A percentile compares a stretch with the other conserved stretches of the same genome.
Conservation (phyloP, 2,797 vertebrate species). For the Rhyacichthys aspro region DNA sequence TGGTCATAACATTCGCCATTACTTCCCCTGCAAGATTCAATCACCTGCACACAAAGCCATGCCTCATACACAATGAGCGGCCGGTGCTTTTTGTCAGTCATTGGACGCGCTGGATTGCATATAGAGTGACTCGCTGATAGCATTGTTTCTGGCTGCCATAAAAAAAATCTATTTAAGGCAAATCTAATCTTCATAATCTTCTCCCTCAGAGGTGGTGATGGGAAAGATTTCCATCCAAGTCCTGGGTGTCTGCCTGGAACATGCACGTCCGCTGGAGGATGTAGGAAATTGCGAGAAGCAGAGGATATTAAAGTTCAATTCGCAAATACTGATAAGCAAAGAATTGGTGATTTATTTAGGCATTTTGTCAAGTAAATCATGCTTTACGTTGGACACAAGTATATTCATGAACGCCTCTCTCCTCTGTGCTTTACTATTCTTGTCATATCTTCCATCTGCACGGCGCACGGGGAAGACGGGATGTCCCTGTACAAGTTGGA, state of each 20-base stretch:
- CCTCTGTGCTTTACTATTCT: constrained; percentile 50
- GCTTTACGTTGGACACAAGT: constrained; percentile 63
- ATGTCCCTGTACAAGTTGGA: constrained; percentile 47
- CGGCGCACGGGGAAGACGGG: constrained; percentile 50
- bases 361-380: constrained; percentile 69
- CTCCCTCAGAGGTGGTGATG: constrained; percentile 70
- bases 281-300: constrained; percentile 74
- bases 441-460: constrained; percentile 49
- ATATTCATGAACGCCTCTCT: constrained; percentile 59
- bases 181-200: constrained; percentile 82
- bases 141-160: constrained; percentile 78
- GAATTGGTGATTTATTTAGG: constrained; percentile 76
- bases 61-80: constrained; percentile 70
- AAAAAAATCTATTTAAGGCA: constrained; percentile 77
- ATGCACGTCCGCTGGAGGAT: constrained; percentile 51
- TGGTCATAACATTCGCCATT: constrained; percentile 74
- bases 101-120: constrained; percentile 70
- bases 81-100: constrained; percentile 71
- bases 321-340: constrained; percentile 68
- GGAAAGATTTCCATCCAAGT: constrained; percentile 73
- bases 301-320: constrained; percentile 81
- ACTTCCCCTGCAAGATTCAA: constrained; percentile 75
- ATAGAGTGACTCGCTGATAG: constrained; percentile 75
- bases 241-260: constrained; percentile 52
- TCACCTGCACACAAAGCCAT: constrained; percentile 70